phyloP scores from a whole-genome alignment of 2,113 vertebrate species.

The Myotis davidii region DNA sequence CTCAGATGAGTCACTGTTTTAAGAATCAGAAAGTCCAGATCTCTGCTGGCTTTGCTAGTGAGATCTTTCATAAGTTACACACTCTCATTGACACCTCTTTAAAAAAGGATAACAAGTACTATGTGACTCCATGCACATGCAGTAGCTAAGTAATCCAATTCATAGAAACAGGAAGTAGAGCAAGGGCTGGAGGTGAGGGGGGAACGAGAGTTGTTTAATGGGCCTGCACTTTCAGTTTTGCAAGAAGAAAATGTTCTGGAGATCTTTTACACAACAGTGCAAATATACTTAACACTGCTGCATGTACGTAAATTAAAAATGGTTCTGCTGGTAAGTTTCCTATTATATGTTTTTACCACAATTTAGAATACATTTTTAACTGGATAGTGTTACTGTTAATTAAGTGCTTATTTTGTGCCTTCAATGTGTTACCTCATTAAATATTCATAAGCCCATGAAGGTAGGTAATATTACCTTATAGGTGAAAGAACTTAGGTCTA shows the following conservation, averaged over 20 bases:
- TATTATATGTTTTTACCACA: background rate
- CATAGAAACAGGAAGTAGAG: slow-evolving; percentile 18
- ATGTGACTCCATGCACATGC: background rate
- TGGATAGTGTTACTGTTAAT: background rate
- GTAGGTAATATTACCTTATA: background rate
- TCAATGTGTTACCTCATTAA: background rate
- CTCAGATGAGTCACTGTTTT: background rate
- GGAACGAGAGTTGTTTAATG: background rate
- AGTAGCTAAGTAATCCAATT: background rate
- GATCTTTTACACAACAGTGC: background rate
- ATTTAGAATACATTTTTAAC: background rate
- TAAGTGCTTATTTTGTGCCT: background rate
- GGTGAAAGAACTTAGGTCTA: background rate
- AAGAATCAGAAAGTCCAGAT: slow-evolving; percentile 34
- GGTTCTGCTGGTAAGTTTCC: background rate
- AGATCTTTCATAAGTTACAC: background rate
- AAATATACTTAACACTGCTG: background rate
- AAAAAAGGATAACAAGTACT: background rate
- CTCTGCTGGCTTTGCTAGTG: background rate
- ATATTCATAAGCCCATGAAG: background rate
- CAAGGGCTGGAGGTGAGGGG: no score
- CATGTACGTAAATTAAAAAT: background rate
- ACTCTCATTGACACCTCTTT: background rate
- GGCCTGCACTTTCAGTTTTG: background rate
- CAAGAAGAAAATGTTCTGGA: background rate